Percentiles rank a stretch among this genome's conserved stretches.
These are phyloP conservation scores for Rotaria macrura DNA, from an alignment of 2,888 invertebrate species.

Conservation along the genomic window DNA sequence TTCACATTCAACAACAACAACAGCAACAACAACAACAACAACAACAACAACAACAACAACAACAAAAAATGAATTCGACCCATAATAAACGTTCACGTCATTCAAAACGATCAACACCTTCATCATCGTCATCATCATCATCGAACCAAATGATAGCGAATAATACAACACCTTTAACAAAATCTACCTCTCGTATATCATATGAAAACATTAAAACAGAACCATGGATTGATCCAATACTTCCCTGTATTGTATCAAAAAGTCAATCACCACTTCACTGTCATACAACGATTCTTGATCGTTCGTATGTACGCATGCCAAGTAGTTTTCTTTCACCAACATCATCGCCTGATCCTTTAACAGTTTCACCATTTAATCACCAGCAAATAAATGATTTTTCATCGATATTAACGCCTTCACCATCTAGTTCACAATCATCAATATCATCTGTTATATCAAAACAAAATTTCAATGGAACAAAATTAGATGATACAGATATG, in stretches of 20 bases:
- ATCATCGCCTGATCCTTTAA: neutral
- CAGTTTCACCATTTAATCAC: neutral
- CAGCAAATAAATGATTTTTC: neutral
- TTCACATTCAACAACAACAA: neutral
- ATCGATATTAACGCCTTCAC: slow-evolving; percentile 5
- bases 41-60: neutral
- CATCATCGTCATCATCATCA: too few species aligned
- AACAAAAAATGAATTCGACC: neutral
- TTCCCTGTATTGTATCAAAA: neutral
- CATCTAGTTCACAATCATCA: neutral
- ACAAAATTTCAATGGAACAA: neutral
- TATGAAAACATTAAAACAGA: neutral
- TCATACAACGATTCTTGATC: neutral
- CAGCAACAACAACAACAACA: neutral
- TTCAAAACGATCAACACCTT: neutral
- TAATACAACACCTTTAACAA: neutral
- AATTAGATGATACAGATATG: neutral
- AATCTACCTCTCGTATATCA: neutral
- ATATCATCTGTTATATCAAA: neutral
- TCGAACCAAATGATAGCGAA: neutral
- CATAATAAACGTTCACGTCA: neutral
- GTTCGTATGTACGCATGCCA: neutral
- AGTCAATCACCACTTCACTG: neutral
- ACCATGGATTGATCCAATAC: neutral
- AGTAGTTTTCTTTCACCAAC: slow-evolving; percentile 3